Percentiles rank a stretch among this genome's conserved stretches.
These are phyloP conservation scores for Drosophila greeni DNA, from an alignment of 2,888 invertebrate genomes.

Conservation along the genomic window DNA sequence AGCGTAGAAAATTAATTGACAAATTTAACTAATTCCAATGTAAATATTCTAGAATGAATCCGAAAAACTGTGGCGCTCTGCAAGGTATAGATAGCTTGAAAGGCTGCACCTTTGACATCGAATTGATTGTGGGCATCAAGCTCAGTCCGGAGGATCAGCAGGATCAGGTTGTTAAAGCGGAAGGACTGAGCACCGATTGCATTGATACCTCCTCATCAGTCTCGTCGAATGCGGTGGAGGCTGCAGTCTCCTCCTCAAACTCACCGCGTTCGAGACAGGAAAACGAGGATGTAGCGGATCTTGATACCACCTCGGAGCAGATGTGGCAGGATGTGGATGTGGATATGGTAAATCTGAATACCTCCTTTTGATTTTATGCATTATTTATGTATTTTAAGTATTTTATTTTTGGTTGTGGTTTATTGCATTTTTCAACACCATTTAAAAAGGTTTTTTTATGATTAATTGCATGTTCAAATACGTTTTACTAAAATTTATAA, in stretches of 20 bases:
- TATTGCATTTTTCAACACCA: not conserved
- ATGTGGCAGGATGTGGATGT: constrained; percentile 83
- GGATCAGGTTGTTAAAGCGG: constrained; percentile 59
- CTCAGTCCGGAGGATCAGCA: not conserved
- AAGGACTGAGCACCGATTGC: constrained; percentile 71
- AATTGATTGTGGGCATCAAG: not conserved
- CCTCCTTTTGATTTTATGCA: constrained; percentile 21
- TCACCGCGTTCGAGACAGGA: not conserved
- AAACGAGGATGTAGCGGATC: constrained; percentile 43
- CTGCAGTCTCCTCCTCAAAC: not conserved
- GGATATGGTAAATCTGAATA: constrained; percentile 78
- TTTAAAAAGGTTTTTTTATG: not conserved
- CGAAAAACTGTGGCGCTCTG: not conserved
- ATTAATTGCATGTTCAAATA: not conserved
- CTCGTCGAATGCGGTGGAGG: constrained; percentile 64
- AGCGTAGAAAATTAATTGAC: not conserved
- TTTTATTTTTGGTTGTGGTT: not conserved
- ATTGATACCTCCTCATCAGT: constrained; percentile 53
- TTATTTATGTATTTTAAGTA: not conserved
- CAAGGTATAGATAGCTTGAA: not conserved
- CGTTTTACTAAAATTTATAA: too few relatives aligned
- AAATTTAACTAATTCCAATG: not conserved
- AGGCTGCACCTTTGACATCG: not conserved
- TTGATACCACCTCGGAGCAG: constrained; percentile 80
- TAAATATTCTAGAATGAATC: not conserved